These are phyloP conservation scores for Nibea coibor DNA, from an alignment of 2,113 vertebrate species.

Conservation along the genomic window DNA sequence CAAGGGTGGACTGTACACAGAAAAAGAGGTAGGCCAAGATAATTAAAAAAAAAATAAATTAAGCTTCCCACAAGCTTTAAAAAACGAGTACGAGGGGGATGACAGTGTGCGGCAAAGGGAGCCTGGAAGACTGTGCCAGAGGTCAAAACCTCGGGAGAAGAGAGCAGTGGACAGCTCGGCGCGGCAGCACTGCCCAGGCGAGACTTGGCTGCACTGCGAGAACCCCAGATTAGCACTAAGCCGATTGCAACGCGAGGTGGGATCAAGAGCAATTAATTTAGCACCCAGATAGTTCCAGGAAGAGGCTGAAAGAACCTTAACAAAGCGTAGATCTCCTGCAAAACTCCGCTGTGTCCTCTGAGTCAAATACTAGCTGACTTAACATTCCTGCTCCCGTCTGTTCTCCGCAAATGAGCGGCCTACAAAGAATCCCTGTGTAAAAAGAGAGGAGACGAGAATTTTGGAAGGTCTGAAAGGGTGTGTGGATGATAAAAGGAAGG, in stretches of 20 bases:
- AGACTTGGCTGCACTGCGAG: slow-evolving; percentile 72
- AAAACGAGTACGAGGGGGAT: slow-evolving; percentile 5
- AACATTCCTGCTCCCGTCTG: slow-evolving; percentile 46
- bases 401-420: slow-evolving; percentile 26
- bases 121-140: slow-evolving; percentile 30
- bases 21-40: slow-evolving; percentile 9
- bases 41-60: slow-evolving; percentile 24
- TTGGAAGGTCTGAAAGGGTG: slow-evolving; percentile 58
- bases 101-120: slow-evolving; percentile 12
- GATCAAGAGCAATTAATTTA: slow-evolving; percentile 82
- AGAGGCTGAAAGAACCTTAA: slow-evolving; percentile 58
- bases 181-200: slow-evolving; percentile 47
- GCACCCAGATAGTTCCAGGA: slow-evolving; percentile 78
- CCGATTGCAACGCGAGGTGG: slow-evolving; percentile 76
- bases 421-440: slow-evolving; percentile 25
- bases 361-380: slow-evolving; percentile 45
- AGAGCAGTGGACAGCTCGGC: slow-evolving; percentile 55
- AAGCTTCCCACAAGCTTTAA: neutral
- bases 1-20: slow-evolving; percentile 9
- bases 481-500: slow-evolving; percentile 49
- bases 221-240: slow-evolving; percentile 80
- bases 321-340: slow-evolving; percentile 41
- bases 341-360: slow-evolving; percentile 36
- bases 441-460: slow-evolving; percentile 35
- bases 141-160: slow-evolving; percentile 57